Conservation (phyloP, 2,888 invertebrate genomes). For the Megamerina dolium region DNA sequence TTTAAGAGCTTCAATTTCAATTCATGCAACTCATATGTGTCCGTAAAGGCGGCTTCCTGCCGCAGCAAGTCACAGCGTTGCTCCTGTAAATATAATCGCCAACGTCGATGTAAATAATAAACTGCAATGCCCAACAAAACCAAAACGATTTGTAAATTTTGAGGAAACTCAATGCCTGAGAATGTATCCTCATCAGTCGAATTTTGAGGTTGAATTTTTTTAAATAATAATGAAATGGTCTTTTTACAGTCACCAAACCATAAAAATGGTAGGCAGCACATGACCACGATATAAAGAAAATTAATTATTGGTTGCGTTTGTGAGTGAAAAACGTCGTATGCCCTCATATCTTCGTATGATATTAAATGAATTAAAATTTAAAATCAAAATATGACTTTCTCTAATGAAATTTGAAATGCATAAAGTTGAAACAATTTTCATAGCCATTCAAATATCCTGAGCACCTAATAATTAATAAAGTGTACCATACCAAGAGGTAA, state of each 20-base stretch:
- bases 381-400: too few species aligned
- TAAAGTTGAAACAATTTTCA: too few species aligned
- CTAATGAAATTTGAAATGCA: too few species aligned
- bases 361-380: too few species aligned
- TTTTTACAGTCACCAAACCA: constrained; percentile 23
- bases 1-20: constrained; percentile 18
- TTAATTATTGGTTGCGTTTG: constrained; percentile 19
- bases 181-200: constrained; percentile 10
- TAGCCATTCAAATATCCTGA: too few species aligned
- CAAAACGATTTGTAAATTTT: constrained; percentile 11
- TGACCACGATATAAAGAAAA: constrained; percentile 18
- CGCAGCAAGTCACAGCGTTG: constrained; percentile 12
- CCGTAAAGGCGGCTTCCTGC: constrained; percentile 15
- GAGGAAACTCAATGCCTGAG: constrained; percentile 14
- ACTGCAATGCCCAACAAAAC: constrained; percentile 10
- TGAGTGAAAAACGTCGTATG: constrained; percentile 18
- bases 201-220: constrained; percentile 17
- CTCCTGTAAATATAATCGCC: constrained; percentile 17
- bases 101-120: constrained; percentile 17
- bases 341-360: too few species aligned
- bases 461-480: too few species aligned
- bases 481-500: too few species aligned
- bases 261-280: constrained; percentile 18
- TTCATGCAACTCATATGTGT: constrained; percentile 15
- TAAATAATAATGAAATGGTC: constrained; percentile 22